phyloP scores from a whole-genome alignment of 2,113 vertebrate species.

The Siniperca chuatsi region DNA sequence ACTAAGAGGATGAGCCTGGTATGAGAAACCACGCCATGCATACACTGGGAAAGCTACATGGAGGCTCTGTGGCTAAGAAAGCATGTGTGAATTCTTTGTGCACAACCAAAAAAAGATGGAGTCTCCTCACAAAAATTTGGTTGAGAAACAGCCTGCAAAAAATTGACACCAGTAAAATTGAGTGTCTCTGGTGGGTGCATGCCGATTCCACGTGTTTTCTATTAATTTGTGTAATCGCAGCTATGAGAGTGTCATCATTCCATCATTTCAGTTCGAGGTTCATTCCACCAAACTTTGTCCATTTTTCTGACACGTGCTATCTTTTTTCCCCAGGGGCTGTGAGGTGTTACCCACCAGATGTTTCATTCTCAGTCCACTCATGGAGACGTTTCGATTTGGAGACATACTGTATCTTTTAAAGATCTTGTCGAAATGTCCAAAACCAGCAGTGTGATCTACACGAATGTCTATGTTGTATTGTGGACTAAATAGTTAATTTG shows the following conservation, averaged over 20 bases:
- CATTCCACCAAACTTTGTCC: conserved; percentile 61
- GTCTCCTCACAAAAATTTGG: conserved; percentile 20
- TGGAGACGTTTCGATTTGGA: conserved; percentile 52
- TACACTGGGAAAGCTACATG: background rate
- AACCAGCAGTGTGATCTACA: conserved; percentile 59
- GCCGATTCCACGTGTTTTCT: conserved; percentile 77
- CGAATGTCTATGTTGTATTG: conserved; percentile 69
- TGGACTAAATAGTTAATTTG: conserved; percentile 63
- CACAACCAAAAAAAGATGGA: conserved; percentile 35
- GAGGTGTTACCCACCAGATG: conserved; percentile 79
- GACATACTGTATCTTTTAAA: conserved; percentile 28
- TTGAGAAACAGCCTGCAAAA: conserved; percentile 53
- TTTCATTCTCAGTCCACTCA: conserved; percentile 58
- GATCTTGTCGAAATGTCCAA: conserved; percentile 55
- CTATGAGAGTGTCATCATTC: conserved; percentile 76
- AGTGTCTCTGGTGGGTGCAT: conserved; percentile 47
- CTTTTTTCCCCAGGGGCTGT: conserved; percentile 62
- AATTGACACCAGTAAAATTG: conserved; percentile 62
- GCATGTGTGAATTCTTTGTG: conserved; percentile 37
- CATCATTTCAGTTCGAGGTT: conserved; percentile 61
- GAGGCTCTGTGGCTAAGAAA: conserved; percentile 29
- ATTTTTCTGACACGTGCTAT: conserved; percentile 72
- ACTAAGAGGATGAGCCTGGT: conserved; percentile 44
- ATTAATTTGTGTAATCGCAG: conserved; percentile 76
- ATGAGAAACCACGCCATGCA: conserved; percentile 35